Evolutionary conservation across 2,888 invertebrate species (phyloP).

Genomic region (Seira sanloemensis): DNA sequence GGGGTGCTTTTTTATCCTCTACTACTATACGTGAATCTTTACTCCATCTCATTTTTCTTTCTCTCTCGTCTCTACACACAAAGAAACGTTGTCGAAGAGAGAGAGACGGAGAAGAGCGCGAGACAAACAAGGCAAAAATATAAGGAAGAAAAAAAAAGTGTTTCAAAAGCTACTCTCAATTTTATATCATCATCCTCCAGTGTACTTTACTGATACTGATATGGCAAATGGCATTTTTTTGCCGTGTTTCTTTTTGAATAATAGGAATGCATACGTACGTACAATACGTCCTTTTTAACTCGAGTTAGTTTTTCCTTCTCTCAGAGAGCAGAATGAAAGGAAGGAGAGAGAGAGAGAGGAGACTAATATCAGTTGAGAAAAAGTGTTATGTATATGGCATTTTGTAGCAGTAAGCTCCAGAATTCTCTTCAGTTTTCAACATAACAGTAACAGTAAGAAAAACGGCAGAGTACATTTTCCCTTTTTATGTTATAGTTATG

Average conservation of each 20-base stretch:
- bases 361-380: constrained; percentile 65
- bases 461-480: constrained; percentile 51
- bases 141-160: constrained; percentile 48
- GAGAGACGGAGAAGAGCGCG: background rate
- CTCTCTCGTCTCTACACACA: constrained; percentile 11
- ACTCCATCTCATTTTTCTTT: constrained; percentile 24
- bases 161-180: constrained; percentile 63
- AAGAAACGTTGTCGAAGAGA: no score
- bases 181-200: constrained; percentile 58
- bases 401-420: constrained; percentile 56
- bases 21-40: no score
- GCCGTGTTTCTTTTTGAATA: constrained; percentile 17
- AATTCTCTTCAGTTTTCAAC: constrained; percentile 31
- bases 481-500: constrained; percentile 64
- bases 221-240: constrained; percentile 15
- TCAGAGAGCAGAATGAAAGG: constrained; percentile 32
- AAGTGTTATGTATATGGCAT: constrained; percentile 65
- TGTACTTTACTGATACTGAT: constrained; percentile 14
- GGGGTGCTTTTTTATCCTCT: no score
- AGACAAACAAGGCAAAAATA: constrained; percentile 24
- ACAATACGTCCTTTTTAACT: constrained; percentile 6
- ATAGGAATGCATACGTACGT: constrained; percentile 12
- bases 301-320: background rate
- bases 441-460: constrained; percentile 10
- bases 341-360: constrained; percentile 51